A percentile compares a stretch with the other conserved stretches of the same genome.
Conservation (phyloP, 2,797 vertebrate genomes). For the Bovichtus diacanthus region DNA sequence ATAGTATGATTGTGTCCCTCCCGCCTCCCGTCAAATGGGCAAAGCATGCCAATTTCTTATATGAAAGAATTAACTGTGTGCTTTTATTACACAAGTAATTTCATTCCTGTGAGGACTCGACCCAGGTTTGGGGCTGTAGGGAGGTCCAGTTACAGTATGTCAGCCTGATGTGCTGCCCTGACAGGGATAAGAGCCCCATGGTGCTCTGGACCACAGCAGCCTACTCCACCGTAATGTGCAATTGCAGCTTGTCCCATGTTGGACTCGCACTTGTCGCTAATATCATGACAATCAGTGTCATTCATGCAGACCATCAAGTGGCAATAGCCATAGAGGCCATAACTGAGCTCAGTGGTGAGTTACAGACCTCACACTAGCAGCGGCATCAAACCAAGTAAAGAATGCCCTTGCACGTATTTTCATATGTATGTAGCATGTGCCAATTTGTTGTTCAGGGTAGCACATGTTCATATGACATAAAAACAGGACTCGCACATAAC, state of each 20-base stretch:
- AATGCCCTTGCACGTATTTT: slow-evolving; percentile 12
- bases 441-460: slow-evolving; percentile 3
- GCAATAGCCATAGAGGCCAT: slow-evolving; percentile 24
- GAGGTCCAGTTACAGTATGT: slow-evolving; percentile 44
- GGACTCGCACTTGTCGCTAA: slow-evolving; percentile 26
- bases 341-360: slow-evolving; percentile 33
- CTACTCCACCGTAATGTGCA: slow-evolving; percentile 28
- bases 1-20: slow-evolving; percentile 2
- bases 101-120: slow-evolving; percentile 29
- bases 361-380: slow-evolving; percentile 12
- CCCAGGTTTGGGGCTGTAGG: slow-evolving; percentile 23
- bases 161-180: slow-evolving; percentile 56
- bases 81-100: slow-evolving; percentile 38
- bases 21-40: not conserved
- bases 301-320: slow-evolving; percentile 16
- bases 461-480: not conserved
- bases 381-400: not conserved
- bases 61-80: slow-evolving; percentile 45
- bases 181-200: slow-evolving; percentile 50
- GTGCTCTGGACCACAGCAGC: slow-evolving; percentile 49
- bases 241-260: slow-evolving; percentile 35
- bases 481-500: slow-evolving; percentile 12
- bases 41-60: slow-evolving; percentile 20
- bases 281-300: slow-evolving; percentile 22
- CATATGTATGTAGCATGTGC: not conserved